A percentile compares a stretch with the other conserved stretches of the same genome.
Conservation (phyloP, 2,888 invertebrate genomes). For the Caenorhabditis sp. region DNA sequence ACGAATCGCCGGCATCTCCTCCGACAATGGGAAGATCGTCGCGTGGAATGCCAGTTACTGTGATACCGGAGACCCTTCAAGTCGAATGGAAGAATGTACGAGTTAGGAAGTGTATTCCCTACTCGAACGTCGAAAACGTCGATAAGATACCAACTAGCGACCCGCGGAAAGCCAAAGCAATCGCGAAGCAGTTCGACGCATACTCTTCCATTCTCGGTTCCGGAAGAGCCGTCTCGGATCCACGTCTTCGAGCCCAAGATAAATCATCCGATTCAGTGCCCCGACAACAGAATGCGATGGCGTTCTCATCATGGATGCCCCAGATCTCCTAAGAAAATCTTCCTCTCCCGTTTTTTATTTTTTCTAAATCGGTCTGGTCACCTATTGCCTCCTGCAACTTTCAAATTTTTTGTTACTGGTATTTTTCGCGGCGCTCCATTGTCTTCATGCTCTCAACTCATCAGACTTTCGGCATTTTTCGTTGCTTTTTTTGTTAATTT, state of each 20-base stretch:
- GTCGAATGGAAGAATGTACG: conserved; percentile 55
- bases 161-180: conserved; percentile 62
- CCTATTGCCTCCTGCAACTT: conserved; percentile 11
- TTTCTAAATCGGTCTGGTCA: conserved; percentile 8
- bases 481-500: not conserved
- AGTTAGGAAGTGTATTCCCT: conserved; percentile 39
- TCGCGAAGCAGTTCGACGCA: conserved; percentile 68
- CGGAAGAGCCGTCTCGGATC: conserved; percentile 44
- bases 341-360: not conserved
- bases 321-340: conserved; percentile 61
- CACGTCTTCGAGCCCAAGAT: conserved; percentile 45
- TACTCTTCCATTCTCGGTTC: conserved; percentile 41
- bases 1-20: conserved; percentile 71
- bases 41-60: not conserved
- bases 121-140: conserved; percentile 62
- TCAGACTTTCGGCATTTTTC: conserved; percentile 2
- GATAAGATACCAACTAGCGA: conserved; percentile 55
- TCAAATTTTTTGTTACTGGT: conserved; percentile 10
- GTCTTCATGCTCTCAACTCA: conserved; percentile 12
- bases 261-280: not conserved
- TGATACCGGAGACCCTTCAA: conserved; percentile 53
- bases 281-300: conserved; percentile 10
- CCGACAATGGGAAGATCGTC: conserved; percentile 30
- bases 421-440: not conserved
- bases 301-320: conserved; percentile 72